Evolutionary conservation across 2,888 invertebrate genomes (phyloP).

Genomic region (Eustalomyia histrio): DNA sequence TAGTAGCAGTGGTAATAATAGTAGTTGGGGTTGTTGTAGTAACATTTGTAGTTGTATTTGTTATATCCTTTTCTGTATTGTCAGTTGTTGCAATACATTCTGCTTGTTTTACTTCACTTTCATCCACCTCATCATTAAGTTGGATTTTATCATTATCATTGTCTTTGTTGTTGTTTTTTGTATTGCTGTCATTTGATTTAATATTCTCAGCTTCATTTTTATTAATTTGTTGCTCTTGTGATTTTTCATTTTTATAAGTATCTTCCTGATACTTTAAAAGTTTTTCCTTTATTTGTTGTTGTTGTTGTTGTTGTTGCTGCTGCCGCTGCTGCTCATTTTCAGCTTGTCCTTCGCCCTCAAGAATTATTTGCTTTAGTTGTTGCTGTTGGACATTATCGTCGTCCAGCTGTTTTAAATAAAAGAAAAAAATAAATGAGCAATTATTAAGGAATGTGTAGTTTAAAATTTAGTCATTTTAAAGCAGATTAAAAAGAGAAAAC

Average conservation of each 20-base stretch:
- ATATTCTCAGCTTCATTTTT: constrained; percentile 39
- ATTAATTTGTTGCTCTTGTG: constrained; percentile 59
- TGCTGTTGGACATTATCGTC: constrained; percentile 27
- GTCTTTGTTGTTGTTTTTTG: constrained; percentile 21
- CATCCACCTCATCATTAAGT: neutral
- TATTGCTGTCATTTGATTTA: constrained; percentile 16
- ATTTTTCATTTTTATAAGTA: constrained; percentile 42
- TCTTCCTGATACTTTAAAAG: constrained; percentile 13
- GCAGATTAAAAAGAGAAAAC: too few relatives aligned
- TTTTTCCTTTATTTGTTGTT: constrained; percentile 26
- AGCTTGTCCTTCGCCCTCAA: constrained; percentile 52
- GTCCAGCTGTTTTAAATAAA: constrained; percentile 34
- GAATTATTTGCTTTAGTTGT: constrained; percentile 26
- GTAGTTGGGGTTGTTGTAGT: neutral
- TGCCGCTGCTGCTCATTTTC: constrained; percentile 55
- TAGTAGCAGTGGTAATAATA: neutral
- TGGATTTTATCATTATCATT: neutral
- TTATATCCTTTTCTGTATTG: neutral
- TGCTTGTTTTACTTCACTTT: neutral
- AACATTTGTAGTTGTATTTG: neutral
- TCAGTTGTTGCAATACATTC: neutral
- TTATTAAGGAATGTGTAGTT: neutral
- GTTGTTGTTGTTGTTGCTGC: too few relatives aligned
- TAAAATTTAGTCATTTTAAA: too few relatives aligned
- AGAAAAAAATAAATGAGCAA: constrained; percentile 29